Evolutionary conservation across 2,113 vertebrate species (phyloP), one percentile per base, ranked within the genome.

Genomic region (Phoxinus phoxinus): DNA sequence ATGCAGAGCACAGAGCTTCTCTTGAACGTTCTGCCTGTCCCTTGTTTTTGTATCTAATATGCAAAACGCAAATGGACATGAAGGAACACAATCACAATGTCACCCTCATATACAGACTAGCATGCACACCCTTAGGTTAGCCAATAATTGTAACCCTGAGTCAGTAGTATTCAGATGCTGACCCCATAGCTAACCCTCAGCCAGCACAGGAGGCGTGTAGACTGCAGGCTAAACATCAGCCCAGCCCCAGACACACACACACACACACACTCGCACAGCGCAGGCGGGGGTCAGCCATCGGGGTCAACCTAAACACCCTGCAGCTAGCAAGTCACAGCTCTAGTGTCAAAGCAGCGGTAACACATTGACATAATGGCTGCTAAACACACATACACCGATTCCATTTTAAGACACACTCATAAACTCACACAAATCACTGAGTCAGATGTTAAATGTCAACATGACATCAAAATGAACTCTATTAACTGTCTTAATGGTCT

Each of bases 131-230:
- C 85, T 77, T 77, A 63, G 17, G 58, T 80, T 84, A 86, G 88
- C 44, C 83, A 89, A 89, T 90, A 90, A 92, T 87, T 90, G 89
- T 91, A 87, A 90, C 88, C 89, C 87, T 86, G 88, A 92, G 89
- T 91, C 85, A 84, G 88, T 83, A 85, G 75, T 59, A 87, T 90
- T 88, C 90, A 90, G 87, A 90, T 48, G 37, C 88, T 91, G 89
- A 93, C 90, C 91, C 89, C 81, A 85, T 89, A 89, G 92, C 89
- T 87, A 90, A 91, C 77, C 89, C 85, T 74, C 85, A 89, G 83
- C 88, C 88, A 84, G 88, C 81, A 89, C 48, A 21, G 90, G 83
- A 84, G 87, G 84, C 90, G 85, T 87, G 88, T 89, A 86, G 88
- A 88, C 91, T 75, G 78, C 88, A 86, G 91, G 89, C 90, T 65